phyloP scores from a whole-genome alignment of 2,113 vertebrate species.

The Hyla sarda region DNA sequence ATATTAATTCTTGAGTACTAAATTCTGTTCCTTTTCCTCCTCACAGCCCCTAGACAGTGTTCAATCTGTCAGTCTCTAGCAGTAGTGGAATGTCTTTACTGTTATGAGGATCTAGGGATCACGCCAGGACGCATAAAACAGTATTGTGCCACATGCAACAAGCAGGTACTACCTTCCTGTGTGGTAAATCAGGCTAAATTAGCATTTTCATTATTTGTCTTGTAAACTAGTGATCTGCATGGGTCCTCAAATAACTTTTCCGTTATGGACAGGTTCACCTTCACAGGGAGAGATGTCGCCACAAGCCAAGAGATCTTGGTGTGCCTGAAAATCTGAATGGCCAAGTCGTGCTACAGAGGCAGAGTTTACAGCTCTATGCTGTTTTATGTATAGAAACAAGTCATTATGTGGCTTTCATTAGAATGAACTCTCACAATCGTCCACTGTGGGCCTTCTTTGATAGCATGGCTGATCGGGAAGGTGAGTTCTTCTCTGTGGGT shows the following conservation, averaged over 20 bases:
- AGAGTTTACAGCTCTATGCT: conserved; percentile 76
- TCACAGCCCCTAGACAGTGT: conserved; percentile 78
- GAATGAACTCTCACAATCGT: conserved; percentile 63
- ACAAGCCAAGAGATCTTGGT: conserved; percentile 66
- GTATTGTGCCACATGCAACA: conserved; percentile 79
- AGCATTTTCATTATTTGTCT: too few species aligned
- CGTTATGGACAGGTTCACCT: conserved; percentile 75
- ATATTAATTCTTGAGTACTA: not conserved
- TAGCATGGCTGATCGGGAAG: conserved; percentile 85
- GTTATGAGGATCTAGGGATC: conserved; percentile 78
- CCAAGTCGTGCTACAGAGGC: conserved; percentile 68
- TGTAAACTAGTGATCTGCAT: not conserved
- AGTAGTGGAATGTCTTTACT: conserved; percentile 78
- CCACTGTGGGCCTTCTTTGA: conserved; percentile 84
- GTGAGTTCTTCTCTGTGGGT: conserved; percentile 63
- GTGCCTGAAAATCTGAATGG: conserved; percentile 64
- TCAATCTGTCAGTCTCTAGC: conserved; percentile 81
- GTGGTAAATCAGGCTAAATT: not conserved
- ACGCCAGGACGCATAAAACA: conserved; percentile 78
- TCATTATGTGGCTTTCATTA: conserved; percentile 84
- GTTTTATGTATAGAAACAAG: conserved; percentile 85
- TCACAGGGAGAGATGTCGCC: conserved; percentile 73
- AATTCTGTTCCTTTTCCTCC: not conserved
- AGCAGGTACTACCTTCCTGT: conserved; percentile 70
- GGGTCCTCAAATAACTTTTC: not conserved